Conservation (phyloP, 2,888 invertebrate genomes). For the Palloptera scutellata region DNA sequence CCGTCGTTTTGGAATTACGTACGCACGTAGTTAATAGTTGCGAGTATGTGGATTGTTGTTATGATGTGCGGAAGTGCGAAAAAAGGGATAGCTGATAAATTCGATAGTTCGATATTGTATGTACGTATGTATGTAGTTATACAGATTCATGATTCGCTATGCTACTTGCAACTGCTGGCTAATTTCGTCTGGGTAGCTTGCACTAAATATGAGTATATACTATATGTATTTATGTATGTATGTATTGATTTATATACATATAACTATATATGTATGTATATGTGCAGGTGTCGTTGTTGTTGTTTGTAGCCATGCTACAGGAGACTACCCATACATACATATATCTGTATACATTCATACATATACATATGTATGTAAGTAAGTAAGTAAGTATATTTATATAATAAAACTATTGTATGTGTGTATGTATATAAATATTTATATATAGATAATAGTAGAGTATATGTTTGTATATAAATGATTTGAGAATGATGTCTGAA, state of each 20-base stretch:
- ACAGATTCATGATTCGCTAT: too few species aligned
- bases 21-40: too few species aligned
- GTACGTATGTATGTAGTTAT: too few species aligned
- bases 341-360: slow-evolving; percentile 35
- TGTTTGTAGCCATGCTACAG: background rate
- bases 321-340: slow-evolving; percentile 27
- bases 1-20: too few species aligned
- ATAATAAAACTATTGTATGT: background rate
- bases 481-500: background rate
- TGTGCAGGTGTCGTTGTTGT: slow-evolving; percentile 2
- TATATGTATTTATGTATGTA: background rate
- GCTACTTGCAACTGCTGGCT: background rate
- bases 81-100: too few species aligned
- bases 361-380: slow-evolving; percentile 24
- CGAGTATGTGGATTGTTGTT: too few species aligned
- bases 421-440: slow-evolving; percentile 18
- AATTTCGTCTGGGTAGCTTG: slow-evolving; percentile 56
- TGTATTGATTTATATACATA: background rate
- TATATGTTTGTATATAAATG: background rate
- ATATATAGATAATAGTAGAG: slow-evolving; percentile 13
- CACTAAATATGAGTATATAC: slow-evolving; percentile 46
- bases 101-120: too few species aligned
- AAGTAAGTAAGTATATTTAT: slow-evolving; percentile 17
- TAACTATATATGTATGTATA: too few species aligned
- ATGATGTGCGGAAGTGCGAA: too few species aligned